These are phyloP conservation scores for Coregonus clupeaformis DNA, from an alignment of 2,113 vertebrate genomes.

Conservation along the genomic window DNA sequence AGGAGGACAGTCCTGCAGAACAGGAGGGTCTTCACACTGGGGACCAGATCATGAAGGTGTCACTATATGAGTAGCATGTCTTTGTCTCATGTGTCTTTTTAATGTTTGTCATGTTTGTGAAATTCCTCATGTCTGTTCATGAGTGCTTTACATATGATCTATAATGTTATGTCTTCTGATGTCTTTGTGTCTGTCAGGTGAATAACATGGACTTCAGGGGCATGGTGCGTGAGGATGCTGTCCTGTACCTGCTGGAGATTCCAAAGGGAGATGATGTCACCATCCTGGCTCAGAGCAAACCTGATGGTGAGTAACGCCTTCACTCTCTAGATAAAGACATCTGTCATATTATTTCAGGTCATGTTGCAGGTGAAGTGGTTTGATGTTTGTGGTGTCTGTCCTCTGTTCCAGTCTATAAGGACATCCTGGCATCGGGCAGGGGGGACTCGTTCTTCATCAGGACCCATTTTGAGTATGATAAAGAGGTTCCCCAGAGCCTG, in stretches of 20 bases:
- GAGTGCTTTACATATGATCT: not conserved
- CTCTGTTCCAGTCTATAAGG: slow-evolving; percentile 84
- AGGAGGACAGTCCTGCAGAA: slow-evolving; percentile 92
- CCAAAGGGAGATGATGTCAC: slow-evolving; percentile 93
- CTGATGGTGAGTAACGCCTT: slow-evolving; percentile 78
- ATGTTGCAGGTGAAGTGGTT: not conserved
- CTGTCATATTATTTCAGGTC: too few species aligned
- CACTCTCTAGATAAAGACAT: too few species aligned
- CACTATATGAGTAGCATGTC: too few species aligned
- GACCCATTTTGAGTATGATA: slow-evolving; percentile 96
- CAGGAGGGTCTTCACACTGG: slow-evolving; percentile 87
- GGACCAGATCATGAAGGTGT: slow-evolving; percentile 88
- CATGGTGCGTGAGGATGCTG: slow-evolving; percentile 94
- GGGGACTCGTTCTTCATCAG: slow-evolving; percentile 97
- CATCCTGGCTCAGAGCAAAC: slow-evolving; percentile 92
- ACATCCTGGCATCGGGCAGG: slow-evolving; percentile 90
- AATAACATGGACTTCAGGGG: slow-evolving; percentile 92
- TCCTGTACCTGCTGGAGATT: slow-evolving; percentile 91
- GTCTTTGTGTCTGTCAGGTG: slow-evolving; percentile 72
- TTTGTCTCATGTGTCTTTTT: too few species aligned
- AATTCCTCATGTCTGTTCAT: not conserved
- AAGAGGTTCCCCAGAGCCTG: slow-evolving; percentile 88
- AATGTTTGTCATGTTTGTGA: not conserved
- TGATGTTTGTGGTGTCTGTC: not conserved
- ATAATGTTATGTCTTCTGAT: not conserved